Conservation (phyloP, 2,797 vertebrate species). For the Mus caroli region DNA sequence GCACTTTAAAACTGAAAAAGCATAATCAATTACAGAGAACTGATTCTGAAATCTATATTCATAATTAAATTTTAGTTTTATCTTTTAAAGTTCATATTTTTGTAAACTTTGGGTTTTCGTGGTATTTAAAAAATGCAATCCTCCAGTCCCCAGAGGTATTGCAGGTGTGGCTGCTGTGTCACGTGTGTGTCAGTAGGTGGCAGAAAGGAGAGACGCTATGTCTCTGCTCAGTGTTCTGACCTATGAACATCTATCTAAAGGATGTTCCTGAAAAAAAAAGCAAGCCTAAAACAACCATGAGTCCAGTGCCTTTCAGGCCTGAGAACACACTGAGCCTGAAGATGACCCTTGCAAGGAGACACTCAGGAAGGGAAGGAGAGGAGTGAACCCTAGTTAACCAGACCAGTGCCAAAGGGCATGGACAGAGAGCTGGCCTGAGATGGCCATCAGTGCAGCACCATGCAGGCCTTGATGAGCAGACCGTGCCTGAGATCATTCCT, state of each 20-base stretch:
- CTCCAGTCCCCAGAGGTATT: not conserved
- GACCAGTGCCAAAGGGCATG: not conserved
- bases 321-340: not conserved
- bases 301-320: not conserved
- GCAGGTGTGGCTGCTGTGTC: not conserved
- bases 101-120: not conserved
- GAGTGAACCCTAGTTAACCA: not conserved
- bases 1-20: not conserved
- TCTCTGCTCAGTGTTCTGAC: not conserved
- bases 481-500: not conserved
- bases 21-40: not conserved
- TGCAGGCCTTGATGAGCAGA: not conserved
- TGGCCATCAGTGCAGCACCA: not conserved
- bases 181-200: not conserved
- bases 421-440: not conserved
- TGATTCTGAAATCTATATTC: not conserved
- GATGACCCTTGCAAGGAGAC: not conserved
- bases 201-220: not conserved
- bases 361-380: not conserved
- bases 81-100: slow-evolving; percentile 27
- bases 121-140: slow-evolving; percentile 21
- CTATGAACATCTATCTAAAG: not conserved
- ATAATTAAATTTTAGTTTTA: slow-evolving; percentile 12
- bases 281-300: not conserved
- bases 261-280: not conserved